Evolutionary conservation across 53 echinoderm and acorn worm species (phyloP).

Genomic region (Mesocentrotus franciscanus): DNA sequence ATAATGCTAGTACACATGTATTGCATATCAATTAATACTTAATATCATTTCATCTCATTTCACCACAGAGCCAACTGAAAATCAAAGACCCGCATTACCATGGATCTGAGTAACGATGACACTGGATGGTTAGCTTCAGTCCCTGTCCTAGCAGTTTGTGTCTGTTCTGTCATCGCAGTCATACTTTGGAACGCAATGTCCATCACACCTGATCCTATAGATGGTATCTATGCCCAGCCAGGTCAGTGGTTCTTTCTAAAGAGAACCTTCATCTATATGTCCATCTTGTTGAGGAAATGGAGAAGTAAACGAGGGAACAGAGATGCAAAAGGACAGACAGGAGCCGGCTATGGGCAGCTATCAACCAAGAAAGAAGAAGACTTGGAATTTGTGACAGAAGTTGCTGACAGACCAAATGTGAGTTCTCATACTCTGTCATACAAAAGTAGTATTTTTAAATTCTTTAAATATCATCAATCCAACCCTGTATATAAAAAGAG

Average conservation of each 20-base stretch:
- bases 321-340: neutral
- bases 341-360: conserved; percentile 38
- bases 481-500: no score
- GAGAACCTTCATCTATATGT: conserved; percentile 60
- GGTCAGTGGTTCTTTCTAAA: conserved; percentile 75
- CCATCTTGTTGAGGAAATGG: conserved; percentile 60
- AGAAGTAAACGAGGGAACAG: neutral
- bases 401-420: conserved; percentile 69
- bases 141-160: conserved; percentile 34
- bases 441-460: neutral
- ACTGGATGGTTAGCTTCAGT: conserved; percentile 14
- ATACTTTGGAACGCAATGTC: neutral
- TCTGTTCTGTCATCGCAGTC: conserved; percentile 2
- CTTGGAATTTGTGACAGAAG: conserved; percentile 50
- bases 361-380: conserved; percentile 17
- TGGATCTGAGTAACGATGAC: neutral
- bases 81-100: neutral
- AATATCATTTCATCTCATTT: neutral
- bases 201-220: conserved; percentile 42
- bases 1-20: no score
- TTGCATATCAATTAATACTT: no score
- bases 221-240: conserved; percentile 74
- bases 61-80: neutral
- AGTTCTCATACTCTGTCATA: neutral
- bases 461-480: no score